Base-by-base conservation (phyloP, 2,797 vertebrate species). In the Schizopygopsis malacanthus region DNA sequence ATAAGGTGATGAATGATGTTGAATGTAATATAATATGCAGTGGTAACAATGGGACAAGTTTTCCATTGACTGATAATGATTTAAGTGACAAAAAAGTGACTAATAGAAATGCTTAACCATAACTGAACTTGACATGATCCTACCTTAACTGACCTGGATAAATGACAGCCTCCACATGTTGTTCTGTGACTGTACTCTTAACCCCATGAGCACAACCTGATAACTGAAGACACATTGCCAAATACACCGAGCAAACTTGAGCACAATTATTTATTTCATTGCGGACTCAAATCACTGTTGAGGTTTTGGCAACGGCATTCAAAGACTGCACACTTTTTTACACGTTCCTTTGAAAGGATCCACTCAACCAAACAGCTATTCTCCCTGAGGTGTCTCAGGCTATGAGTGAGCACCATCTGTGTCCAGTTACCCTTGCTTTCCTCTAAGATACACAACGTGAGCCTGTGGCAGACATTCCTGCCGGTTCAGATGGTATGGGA, bases 381-480 rank as follows among this genome's bases (percentile, higher is more conserved):
- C 41, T 78, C 75, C 75, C 52, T 22, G 52, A 39, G 52, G 75
- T 78, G 75, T 56, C 50, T 77, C 28, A 56, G n/a, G 28, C 63
- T 37, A 71, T 43, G 69, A 71, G 28, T 18, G 75, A 76, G 73
- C 20, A 69, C 67, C 69, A 82, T 82, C 81, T 72, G 81, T 82
- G 70, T 82, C 37, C 52, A 56, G 67, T 72, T 82, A 37, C 13
- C 79, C 69, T 54, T 59, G 52, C 50, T 82, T 71, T 82, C 33
- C 69, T 72, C 81, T 13, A 33, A 20, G 69, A 82, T 82, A 43
- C 50, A 82, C 81, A 82, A 37, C 28, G 81, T 59, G 69, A 82
- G 81, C 81, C 67, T 72, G 39, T 82, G 81, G 81, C 81, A 59
- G 37, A 37, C 52, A n/a, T 25, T 72, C 37, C 65, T 52, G 63